Conservation (phyloP, 2,113 vertebrate genomes). For the Shinisaurus crocodilurus region DNA sequence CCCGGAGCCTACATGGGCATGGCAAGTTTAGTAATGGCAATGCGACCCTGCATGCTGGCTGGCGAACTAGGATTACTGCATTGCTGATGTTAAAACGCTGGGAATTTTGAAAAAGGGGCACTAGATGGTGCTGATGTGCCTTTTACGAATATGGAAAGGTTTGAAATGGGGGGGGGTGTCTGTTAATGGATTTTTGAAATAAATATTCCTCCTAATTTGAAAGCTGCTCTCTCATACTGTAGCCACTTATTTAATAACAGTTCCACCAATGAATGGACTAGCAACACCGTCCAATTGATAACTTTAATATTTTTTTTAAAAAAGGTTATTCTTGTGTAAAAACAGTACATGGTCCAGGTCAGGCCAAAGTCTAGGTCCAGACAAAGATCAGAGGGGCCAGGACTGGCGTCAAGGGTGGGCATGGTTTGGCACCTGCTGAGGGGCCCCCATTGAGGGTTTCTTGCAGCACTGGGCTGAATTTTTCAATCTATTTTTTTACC, state of each 20-base stretch:
- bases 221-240: conserved; percentile 19
- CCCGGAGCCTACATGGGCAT: too few species aligned
- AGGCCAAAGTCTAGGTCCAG: neutral
- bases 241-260: conserved; percentile 37
- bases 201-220: conserved; percentile 30
- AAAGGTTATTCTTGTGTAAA: neutral
- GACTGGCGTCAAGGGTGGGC: too few species aligned
- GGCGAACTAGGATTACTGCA: too few species aligned
- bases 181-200: conserved; percentile 36
- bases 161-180: neutral
- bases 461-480: too few species aligned
- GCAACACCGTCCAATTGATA: conserved; percentile 25
- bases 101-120: conserved; percentile 18
- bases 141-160: neutral
- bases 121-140: conserved; percentile 66
- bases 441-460: too few species aligned
- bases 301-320: conserved; percentile 6
- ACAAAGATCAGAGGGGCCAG: neutral
- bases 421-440: too few species aligned
- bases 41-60: fast-evolving
- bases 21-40: neutral
- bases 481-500: too few species aligned
- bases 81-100: neutral
- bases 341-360: neutral
- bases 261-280: conserved; percentile 30